Conservation (phyloP, 2,113 vertebrate species). For the Malurus melanocephalus region DNA sequence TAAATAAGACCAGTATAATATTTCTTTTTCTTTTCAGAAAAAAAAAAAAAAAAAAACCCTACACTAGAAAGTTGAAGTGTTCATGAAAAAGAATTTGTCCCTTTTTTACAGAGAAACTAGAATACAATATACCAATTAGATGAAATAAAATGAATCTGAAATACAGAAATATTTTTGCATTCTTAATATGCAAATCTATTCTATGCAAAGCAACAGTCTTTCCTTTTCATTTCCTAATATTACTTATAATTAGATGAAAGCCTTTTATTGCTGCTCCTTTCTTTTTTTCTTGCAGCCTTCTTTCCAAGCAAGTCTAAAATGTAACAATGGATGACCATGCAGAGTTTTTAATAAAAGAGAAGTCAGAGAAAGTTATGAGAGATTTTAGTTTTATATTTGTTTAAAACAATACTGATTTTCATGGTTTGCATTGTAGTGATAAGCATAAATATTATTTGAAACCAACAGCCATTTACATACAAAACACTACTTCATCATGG, state of each 20-base stretch:
- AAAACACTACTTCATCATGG: not conserved
- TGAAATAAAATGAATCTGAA: not conserved
- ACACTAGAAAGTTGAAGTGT: not conserved
- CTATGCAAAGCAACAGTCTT: not conserved
- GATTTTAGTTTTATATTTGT: slow-evolving; percentile 59
- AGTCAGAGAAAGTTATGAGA: slow-evolving; percentile 41
- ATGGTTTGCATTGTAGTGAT: slow-evolving; percentile 2
- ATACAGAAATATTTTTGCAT: not conserved
- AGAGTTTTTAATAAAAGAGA: slow-evolving; percentile 61
- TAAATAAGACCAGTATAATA: not conserved
- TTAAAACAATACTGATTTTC: slow-evolving; percentile 51
- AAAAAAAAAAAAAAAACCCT: rapidly evolving
- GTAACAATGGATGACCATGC: not conserved
- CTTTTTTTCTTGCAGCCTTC: not conserved
- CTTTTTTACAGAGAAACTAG: not conserved
- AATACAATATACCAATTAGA: not conserved
- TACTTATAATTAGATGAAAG: not conserved
- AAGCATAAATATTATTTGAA: slow-evolving; percentile 48
- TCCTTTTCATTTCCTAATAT: not conserved
- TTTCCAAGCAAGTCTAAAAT: not conserved
- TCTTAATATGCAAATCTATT: not conserved
- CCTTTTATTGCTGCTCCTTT: not conserved
- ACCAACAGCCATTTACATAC: not conserved
- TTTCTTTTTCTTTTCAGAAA: not conserved
- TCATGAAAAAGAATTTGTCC: not conserved